Evolutionary conservation across 1,140 invertebrate species (phyloP), one percentile per base, ranked within the genome.

Genomic region (Drosophila leontia): DNA sequence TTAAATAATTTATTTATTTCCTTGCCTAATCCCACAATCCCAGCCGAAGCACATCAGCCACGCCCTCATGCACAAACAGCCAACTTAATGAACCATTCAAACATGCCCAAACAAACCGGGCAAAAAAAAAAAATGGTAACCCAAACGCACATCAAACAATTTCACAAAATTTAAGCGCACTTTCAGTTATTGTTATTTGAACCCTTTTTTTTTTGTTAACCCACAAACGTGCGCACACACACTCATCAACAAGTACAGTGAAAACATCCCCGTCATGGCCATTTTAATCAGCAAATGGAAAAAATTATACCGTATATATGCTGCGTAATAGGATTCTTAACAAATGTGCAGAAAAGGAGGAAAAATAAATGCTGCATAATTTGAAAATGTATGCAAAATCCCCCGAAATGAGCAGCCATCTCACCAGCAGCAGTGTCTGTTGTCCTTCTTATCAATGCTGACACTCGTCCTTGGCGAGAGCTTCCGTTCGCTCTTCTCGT

Each of bases 281-380:
- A 75, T 60, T 88, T 84, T 88, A 90, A 88, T 88, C 84, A 88
- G 78, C 85, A 88, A 88, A 88, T 88, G 84, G 84, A 72, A 82
- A 81, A 78, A 75, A 69, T 60, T 61, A 67, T 69, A 32, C 57
- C 29, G 32, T 37, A 37, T 60, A 55, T 79, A 67, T 67, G 67
- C 56, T 68, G 53, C 51, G 84, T 63, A 85, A 86, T 86, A 72
- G 68, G 48, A 74, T 72, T 72, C 69, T 70, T 78, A 42, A 51
- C 47, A 83, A 84, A 70, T 60, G 74, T 80, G 70, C 77, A 76
- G 63, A 75, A 60, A 57, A 47, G 41, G 44, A 60, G 32, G 3
- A 19, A 55, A 74, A 37, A 53, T 56, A 78, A 78, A 78, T 78
- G 63, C 75, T 76, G 74, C 47, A 76, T 67, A 76, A 76, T 76